Evolutionary conservation across 2,797 vertebrate genomes (phyloP), one percentile per base, ranked within the genome.

Genomic region (Rallus crepitans): DNA sequence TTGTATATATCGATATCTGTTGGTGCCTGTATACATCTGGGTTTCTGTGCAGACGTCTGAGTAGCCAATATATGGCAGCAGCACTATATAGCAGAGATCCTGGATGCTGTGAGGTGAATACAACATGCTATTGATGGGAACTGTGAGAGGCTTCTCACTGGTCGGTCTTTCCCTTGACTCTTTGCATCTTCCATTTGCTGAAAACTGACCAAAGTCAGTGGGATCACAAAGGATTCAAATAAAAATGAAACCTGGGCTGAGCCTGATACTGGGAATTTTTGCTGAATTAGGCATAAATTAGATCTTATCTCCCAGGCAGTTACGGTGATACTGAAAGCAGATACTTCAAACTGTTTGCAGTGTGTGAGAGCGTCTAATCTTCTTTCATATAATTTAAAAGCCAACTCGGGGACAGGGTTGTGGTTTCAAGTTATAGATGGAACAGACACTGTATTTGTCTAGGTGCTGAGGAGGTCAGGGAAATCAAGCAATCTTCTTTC

Each of bases 241-340:
- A 1, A 73, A 92, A 93, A 66, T 69, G 79, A 86, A 80, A 84
- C 48, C 60, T 57, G 50, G 70, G 35, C 60, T 88, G 48, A 82
- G 82, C 31, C 73, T 85, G 73, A 94, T 82, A 66, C 37, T 14
- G 31, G 83, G 64, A 89, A 57, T 80, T 96, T 96, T 86, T 92
- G 53, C 75, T 94, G 90, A 95, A 84, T 92, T 94, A 82, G 37
- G 60, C 81, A 93, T 94, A 95, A 96, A 92, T 94, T 93, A 93
- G 94, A 96, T 96, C 69, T 89, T 96, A 96, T 93, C 94, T 93
- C 52, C 47, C 73, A 85, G 64, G 12, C 61, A 59, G 85, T 77
- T 92, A 85, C 2, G 9, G 31, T 77, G 94, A 93, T 91, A 80
- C 91, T 48, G 65, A 95, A 95, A 97, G 30, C 75, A 97, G 81